Evolutionary conservation across 2,888 invertebrate genomes (phyloP).

Genomic region (Himalopsyche japonica): DNA sequence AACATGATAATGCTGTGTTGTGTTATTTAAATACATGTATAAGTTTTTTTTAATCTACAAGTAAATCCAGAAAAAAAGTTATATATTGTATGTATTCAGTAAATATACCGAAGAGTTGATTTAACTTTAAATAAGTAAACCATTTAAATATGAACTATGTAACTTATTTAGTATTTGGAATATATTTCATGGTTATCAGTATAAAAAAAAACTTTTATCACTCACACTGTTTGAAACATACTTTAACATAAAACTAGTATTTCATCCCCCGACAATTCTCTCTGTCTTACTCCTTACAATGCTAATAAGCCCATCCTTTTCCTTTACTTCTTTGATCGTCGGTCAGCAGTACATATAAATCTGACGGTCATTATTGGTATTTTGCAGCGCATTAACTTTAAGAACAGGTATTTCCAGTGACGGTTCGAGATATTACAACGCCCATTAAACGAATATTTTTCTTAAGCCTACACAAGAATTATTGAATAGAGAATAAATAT

Average conservation of each 20-base stretch:
- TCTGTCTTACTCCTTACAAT: not conserved
- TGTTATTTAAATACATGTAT: too few species aligned
- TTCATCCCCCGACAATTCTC: not conserved
- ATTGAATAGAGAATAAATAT: too few species aligned
- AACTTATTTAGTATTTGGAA: too few species aligned
- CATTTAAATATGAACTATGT: too few species aligned
- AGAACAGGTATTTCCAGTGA: constrained; percentile 26
- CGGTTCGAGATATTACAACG: not conserved
- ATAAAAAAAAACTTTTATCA: not conserved
- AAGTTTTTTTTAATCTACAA: too few species aligned
- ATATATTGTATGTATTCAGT: too few species aligned
- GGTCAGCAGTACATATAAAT: constrained; percentile 30
- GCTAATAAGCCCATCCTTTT: constrained; percentile 17
- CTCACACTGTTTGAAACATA: not conserved
- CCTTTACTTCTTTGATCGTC: constrained; percentile 32
- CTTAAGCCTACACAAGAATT: too few species aligned
- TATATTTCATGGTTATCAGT: too few species aligned
- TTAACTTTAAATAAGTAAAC: too few species aligned
- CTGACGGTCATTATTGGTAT: constrained; percentile 37
- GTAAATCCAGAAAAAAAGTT: too few species aligned
- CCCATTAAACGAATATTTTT: not conserved
- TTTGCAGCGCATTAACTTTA: constrained; percentile 23
- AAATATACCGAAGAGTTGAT: too few species aligned
- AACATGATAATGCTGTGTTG: too few species aligned
- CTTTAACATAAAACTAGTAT: not conserved